Evolutionary conservation across 2,888 invertebrate genomes (phyloP).

Genomic region (Spisula subtruncata): DNA sequence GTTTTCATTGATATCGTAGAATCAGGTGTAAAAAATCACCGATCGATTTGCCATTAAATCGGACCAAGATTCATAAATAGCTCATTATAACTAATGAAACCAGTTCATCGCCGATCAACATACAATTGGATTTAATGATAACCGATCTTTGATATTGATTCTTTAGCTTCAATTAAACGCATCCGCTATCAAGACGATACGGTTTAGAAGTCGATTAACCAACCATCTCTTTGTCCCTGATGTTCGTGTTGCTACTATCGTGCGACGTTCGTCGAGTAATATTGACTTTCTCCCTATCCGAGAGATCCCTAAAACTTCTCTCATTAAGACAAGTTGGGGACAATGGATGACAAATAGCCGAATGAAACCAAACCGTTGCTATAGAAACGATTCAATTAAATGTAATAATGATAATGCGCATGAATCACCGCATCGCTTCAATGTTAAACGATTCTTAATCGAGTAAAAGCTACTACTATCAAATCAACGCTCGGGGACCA

Average conservation of each 20-base stretch:
- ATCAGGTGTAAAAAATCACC: neutral
- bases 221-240: neutral
- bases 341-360: slow-evolving; percentile 24
- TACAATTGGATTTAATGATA: slow-evolving; percentile 1
- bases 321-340: slow-evolving; percentile 20
- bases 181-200: neutral
- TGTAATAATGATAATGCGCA: slow-evolving; percentile 18
- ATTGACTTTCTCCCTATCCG: neutral
- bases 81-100: neutral
- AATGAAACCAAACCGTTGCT: slow-evolving; percentile 41
- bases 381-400: slow-evolving; percentile 49
- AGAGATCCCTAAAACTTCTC: neutral
- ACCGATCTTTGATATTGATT: neutral
- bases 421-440: slow-evolving; percentile 8
- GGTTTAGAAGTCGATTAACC: neutral
- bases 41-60: neutral
- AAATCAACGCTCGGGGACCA: neutral
- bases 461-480: neutral
- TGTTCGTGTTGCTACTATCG: neutral
- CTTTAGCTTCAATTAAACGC: neutral
- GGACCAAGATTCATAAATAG: neutral
- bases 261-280: neutral
- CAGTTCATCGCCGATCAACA: neutral
- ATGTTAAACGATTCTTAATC: neutral
- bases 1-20: neutral